Base-by-base conservation (phyloP, 2,888 invertebrate species). In the Volucella zonaria region DNA sequence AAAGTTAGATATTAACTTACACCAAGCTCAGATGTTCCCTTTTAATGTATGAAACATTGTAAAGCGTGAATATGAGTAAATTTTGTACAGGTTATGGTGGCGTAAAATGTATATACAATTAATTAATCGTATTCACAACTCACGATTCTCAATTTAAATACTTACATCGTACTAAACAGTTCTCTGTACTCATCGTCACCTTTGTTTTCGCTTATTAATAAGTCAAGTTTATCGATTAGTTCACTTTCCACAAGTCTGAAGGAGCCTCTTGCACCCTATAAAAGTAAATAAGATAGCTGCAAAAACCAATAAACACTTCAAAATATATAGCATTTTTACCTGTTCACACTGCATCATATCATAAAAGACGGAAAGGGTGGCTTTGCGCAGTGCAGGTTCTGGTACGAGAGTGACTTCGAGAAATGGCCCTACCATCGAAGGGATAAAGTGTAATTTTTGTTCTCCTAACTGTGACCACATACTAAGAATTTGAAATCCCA, bases 111-210 rank as follows among this genome's bases (percentile, higher is more conserved):
- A 74, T 73, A 71, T 81, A 76, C 68, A 71, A 61, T 62, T 67
- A 79, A 62, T 80, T 49, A 58, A 42, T 61, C 52, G 67, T 59
- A 51, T 59, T 49, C 38, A 18, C 43, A 70, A 43, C 14, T 31
- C 9, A 61, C 8, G 40, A 8, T 15, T 40, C 56, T 54, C 31
- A 6, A 31, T 31, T 1, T 2, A 18, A 66, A n/a, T 87, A 96
- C 97, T 97, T 93, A 98, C 98, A 98, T 98, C 70, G 97, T 97
- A 89, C 97, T 97, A 91, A 98, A 98, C n/a, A 98, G 94, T 85
- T 97, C 94, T 81, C 97, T 93, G 90, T 98, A 98, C 89, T 98
- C 97, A 89, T 97, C 97, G 88, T 98, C 98, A 0, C 98, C 98
- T 90, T 98, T 97, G 91, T 97, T 97, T 89, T 97, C 97, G 78